phyloP scores from a whole-genome alignment of 2,888 invertebrate genomes.

The Drosophila austrosaltans region DNA sequence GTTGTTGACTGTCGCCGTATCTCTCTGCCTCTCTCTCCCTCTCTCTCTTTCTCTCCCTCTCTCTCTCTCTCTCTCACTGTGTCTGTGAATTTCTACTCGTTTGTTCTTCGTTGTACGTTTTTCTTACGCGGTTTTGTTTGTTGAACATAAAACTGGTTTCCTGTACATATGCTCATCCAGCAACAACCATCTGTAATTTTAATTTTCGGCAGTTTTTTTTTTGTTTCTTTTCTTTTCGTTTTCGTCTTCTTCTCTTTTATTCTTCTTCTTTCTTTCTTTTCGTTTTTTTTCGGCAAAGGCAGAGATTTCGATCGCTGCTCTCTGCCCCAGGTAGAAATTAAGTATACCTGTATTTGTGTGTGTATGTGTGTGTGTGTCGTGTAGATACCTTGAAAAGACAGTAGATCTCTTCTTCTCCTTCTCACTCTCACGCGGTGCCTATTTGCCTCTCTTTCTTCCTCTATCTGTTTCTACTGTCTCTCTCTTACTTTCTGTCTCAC shows the following conservation, averaged over 20 bases:
- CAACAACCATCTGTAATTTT: constrained; percentile 75
- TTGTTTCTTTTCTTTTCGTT: constrained; percentile 14
- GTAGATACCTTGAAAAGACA: constrained; percentile 64
- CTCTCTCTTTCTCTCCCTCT: no score
- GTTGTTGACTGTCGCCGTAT: constrained; percentile 16
- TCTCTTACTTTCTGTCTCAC: constrained; percentile 15
- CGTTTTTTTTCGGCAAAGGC: constrained; percentile 62
- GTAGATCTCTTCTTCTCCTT: constrained; percentile 40
- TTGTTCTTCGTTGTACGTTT: constrained; percentile 67
- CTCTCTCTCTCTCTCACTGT: constrained; percentile 5
- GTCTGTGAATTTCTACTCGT: constrained; percentile 59
- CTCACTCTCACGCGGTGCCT: constrained; percentile 7
- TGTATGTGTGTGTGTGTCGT: constrained; percentile 55
- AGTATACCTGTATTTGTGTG: constrained; percentile 58
- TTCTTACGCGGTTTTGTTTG: constrained; percentile 71
- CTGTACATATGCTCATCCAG: constrained; percentile 79
- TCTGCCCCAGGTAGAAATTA: constrained; percentile 74
- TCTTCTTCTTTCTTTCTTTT: constrained; percentile 27
- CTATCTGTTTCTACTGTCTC: background rate
- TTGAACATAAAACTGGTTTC: constrained; percentile 78
- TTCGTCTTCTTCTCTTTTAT: constrained; percentile 36
- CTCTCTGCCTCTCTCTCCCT: constrained; percentile 34
- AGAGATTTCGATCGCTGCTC: constrained; percentile 71
- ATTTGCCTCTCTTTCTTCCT: background rate
- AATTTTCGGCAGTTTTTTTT: constrained; percentile 67